Conservation (phyloP, 1,140 invertebrate species). For the Brachystomella parvula region DNA sequence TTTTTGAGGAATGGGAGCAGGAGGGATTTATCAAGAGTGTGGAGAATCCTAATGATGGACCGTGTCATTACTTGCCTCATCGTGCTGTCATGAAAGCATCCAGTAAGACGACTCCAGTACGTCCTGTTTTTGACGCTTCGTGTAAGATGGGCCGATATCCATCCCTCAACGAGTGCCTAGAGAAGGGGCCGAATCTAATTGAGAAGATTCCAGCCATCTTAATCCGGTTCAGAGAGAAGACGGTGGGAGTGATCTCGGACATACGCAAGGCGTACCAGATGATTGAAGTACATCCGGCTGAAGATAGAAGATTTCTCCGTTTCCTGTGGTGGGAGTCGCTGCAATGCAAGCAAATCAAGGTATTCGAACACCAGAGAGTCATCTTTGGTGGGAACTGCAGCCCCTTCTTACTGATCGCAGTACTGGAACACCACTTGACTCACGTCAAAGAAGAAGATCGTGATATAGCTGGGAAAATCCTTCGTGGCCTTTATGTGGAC, state of each 20-base stretch:
- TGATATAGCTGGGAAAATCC: neutral
- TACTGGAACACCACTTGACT: constrained; percentile 17
- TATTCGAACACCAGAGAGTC: constrained; percentile 23
- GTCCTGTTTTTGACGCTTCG: constrained; percentile 20
- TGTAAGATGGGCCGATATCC: constrained; percentile 19
- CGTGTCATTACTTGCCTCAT: constrained; percentile 18
- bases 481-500: constrained; percentile 25
- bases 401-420: constrained; percentile 28
- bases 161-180: constrained; percentile 10
- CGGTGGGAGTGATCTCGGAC: constrained; percentile 42
- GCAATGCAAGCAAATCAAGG: neutral
- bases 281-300: constrained; percentile 35
- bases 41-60: neutral
- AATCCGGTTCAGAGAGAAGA: constrained; percentile 41
- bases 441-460: neutral
- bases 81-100: neutral
- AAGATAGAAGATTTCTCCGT: constrained; percentile 35
- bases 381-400: constrained; percentile 30
- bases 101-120: constrained; percentile 42
- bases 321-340: constrained; percentile 30
- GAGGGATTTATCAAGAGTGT: constrained; percentile 28
- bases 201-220: constrained; percentile 42
- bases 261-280: constrained; percentile 45
- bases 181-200: constrained; percentile 43
- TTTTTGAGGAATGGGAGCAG: constrained; percentile 22